Conservation (phyloP, 2,113 vertebrate genomes). For the Chlorodrepanis virens region DNA sequence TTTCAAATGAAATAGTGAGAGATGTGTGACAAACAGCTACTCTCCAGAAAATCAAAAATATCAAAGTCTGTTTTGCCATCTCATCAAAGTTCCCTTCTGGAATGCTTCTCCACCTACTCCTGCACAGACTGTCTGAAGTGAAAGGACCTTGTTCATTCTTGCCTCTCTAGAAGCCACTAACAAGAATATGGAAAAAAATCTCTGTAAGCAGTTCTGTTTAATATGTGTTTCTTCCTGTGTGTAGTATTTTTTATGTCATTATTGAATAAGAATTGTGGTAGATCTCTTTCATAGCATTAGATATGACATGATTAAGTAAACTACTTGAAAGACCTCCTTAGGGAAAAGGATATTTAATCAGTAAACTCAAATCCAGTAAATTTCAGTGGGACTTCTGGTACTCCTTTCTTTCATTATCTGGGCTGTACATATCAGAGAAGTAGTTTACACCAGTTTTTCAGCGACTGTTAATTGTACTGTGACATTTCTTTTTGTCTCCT, state of each 20-base stretch:
- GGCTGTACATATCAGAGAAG: not conserved
- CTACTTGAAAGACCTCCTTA: not conserved
- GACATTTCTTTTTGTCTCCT: not conserved
- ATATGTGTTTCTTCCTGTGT: not conserved
- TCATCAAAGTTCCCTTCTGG: not conserved
- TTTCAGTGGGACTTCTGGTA: not conserved
- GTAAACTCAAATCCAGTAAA: not conserved
- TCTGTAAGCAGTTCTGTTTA: not conserved
- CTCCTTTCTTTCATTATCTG: not conserved
- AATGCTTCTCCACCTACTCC: fast-evolving
- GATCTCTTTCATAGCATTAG: not conserved
- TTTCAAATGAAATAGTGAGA: not conserved
- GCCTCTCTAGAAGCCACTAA: not conserved
- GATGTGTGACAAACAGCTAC: not conserved
- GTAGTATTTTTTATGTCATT: not conserved
- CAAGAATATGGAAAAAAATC: not conserved
- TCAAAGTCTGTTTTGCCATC: not conserved
- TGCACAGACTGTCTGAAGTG: not conserved
- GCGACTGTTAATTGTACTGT: not conserved
- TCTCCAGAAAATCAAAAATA: not conserved
- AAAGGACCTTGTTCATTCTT: not conserved
- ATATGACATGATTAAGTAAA: not conserved
- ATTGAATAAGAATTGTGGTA: not conserved
- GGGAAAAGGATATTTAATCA: not conserved
- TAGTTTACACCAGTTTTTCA: not conserved